Conservation (phyloP, 2,113 vertebrate genomes). For the Arvicanthis niloticus region DNA sequence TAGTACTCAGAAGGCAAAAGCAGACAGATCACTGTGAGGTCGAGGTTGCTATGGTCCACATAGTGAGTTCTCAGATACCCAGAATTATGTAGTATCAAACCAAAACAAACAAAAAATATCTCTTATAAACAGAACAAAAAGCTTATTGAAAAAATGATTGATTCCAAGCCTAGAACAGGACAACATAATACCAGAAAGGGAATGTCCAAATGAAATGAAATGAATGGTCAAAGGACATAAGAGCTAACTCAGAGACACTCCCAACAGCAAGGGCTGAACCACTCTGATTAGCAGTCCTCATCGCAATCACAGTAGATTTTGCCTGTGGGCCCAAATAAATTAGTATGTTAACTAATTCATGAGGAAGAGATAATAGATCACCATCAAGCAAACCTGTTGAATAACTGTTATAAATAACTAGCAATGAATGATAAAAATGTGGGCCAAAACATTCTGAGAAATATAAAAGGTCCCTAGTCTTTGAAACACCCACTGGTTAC, state of each 20-base stretch:
- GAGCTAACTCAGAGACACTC: neutral
- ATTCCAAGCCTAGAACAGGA: neutral
- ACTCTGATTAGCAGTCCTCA: neutral
- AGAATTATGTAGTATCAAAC: neutral
- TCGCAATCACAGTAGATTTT: neutral
- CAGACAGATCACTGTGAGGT: too few species aligned
- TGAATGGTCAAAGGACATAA: neutral
- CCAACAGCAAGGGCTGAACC: neutral
- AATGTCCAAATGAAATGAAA: neutral
- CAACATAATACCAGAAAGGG: neutral
- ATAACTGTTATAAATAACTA: neutral
- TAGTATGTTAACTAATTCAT: constrained; percentile 4
- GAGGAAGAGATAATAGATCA: neutral
- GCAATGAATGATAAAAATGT: neutral
- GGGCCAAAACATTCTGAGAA: neutral
- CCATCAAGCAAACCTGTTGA: neutral
- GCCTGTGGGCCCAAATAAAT: neutral
- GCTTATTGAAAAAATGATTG: neutral
- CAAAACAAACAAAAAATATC: neutral
- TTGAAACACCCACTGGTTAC: neutral
- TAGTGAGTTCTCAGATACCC: neutral
- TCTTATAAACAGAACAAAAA: neutral
- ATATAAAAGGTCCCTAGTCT: neutral
- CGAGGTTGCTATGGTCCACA: neutral
- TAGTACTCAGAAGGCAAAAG: neutral